phyloP scores from a whole-genome alignment of 2,888 invertebrate species.

The Apamea anceps region DNA sequence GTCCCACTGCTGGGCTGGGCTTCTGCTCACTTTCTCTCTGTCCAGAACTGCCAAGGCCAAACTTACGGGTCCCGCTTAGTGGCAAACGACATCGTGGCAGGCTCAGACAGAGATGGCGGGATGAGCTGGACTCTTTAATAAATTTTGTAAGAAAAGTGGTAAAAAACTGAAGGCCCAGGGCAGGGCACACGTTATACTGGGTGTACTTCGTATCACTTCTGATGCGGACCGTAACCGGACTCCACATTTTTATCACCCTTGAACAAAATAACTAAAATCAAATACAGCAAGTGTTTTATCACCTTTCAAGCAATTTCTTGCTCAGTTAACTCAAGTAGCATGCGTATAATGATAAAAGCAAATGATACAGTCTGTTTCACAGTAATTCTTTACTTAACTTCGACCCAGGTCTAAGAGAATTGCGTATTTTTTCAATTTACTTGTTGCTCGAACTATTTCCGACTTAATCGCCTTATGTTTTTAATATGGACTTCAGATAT shows the following conservation, averaged over 20 bases:
- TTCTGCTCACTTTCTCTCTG: neutral
- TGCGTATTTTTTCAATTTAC: neutral
- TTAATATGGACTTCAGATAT: neutral
- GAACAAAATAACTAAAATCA: neutral
- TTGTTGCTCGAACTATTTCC: neutral
- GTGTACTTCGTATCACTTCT: neutral
- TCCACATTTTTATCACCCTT: neutral
- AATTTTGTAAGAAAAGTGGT: neutral
- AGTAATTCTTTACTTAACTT: conserved; percentile 10
- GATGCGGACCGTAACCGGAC: neutral
- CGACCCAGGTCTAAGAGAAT: neutral
- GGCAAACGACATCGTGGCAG: neutral
- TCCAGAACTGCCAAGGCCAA: too few relatives aligned
- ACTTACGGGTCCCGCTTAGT: neutral
- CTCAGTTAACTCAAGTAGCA: conserved; percentile 34
- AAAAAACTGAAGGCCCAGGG: neutral
- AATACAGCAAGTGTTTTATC: neutral
- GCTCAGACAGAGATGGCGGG: neutral
- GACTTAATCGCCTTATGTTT: neutral
- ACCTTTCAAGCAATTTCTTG: conserved; percentile 18
- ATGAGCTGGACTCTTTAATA: neutral
- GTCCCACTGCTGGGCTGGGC: neutral
- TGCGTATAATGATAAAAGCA: conserved; percentile 18
- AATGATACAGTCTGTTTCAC: conserved; percentile 35
- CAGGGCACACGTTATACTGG: neutral